Base-by-base conservation (phyloP, 1,140 invertebrate genomes). In the Epicauta chinensis region DNA sequence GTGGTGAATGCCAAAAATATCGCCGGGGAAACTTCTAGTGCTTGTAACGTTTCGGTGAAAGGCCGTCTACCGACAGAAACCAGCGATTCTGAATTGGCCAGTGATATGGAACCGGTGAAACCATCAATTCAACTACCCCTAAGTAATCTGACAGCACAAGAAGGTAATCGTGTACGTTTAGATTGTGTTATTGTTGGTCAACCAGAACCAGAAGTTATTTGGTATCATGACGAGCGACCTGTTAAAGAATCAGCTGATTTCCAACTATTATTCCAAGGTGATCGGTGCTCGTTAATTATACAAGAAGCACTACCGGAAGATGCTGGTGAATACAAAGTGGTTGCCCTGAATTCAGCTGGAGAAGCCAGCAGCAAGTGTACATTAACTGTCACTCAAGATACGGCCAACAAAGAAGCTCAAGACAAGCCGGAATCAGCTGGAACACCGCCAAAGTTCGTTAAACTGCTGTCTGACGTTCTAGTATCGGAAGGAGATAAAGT, bases 131-230 rank as follows among this genome's bases (percentile, higher is more conserved):
- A 87, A 50, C 66, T 88, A 46, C 77, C 79, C 2, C 72, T 93
- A 6, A 81, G 81, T 64, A 81, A 90, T 70, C 67, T 79, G 5
- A 75, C 74, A 12, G 79, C 83, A n/a, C 75, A 75, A 23, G 87
- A 91, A 69, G 88, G 88, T 6, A 78, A 78, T 5, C 77, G 77
- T 15, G 81, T 84, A 3, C 74, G 81, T 36, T 70, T 93, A 43
- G 88, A 89, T 60, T 91, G 87, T 65, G 75, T 91, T 36, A 91
- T 93, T 60, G 77, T 88, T 42, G 89, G 87, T 1, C 83, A 89
- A 63, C 90, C 90, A 1, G 87, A 89, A 69, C 90, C 89, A 0
- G 87, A 89, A 73, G 87, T 93, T 0, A 90, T 89, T 61, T 93
- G 89, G 89, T 87, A 90, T 59, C 90, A 92, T 60, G 82, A 93